These are phyloP conservation scores for Etheostoma cragini DNA, from an alignment of 2,113 vertebrate species.

Conservation along the genomic window DNA sequence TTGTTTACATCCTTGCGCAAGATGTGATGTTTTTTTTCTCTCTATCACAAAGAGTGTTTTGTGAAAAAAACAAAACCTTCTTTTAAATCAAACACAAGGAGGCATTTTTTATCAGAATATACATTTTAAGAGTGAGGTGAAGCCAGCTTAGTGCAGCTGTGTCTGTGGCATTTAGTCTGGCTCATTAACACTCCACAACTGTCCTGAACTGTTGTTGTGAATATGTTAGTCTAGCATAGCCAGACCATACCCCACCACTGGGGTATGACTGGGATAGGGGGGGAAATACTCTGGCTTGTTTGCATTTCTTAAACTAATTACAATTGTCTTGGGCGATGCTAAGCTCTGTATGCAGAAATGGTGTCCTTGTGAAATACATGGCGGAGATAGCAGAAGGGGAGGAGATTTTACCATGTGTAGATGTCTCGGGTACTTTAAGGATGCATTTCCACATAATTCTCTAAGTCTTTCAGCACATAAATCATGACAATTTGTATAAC, in stretches of 20 bases:
- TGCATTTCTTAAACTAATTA: no score
- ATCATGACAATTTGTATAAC: slow-evolving; percentile 26
- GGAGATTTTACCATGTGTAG: slow-evolving; percentile 20
- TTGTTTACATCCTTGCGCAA: slow-evolving; percentile 4
- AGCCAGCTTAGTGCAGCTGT: background rate
- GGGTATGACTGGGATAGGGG: no score
- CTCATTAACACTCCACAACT: slow-evolving; percentile 8
- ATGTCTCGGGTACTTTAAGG: slow-evolving; percentile 44
- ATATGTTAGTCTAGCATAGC: background rate
- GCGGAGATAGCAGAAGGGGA: no score
- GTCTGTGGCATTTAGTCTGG: slow-evolving; percentile 8
- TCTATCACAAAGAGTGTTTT: background rate
- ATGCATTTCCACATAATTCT: slow-evolving; percentile 46
- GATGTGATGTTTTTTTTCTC: background rate
- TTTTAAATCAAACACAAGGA: slow-evolving; percentile 9
- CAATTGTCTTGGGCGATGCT: no score
- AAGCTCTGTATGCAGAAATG: no score
- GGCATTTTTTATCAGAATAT: background rate
- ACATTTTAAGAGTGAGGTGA: background rate
- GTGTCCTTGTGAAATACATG: no score
- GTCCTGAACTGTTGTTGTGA: background rate
- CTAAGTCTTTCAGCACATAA: slow-evolving; percentile 41
- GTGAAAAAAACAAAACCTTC: background rate
- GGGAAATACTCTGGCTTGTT: no score
- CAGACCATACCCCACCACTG: no score